Evolutionary conservation across 2,888 invertebrate genomes (phyloP), one percentile per base, ranked within the genome.

Genomic region (Dynastes grantii): DNA sequence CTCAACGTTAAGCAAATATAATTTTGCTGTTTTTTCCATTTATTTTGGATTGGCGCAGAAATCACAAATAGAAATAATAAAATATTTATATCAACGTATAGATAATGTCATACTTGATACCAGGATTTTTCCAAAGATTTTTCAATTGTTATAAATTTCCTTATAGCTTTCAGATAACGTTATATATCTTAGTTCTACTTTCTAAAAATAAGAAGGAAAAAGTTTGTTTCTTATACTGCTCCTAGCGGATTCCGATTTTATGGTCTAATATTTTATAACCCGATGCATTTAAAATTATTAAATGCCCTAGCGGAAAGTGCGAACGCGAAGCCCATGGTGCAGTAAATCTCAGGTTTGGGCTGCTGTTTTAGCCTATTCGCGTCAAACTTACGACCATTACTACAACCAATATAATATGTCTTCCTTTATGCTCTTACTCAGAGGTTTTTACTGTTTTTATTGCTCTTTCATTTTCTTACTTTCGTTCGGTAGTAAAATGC

Each of bases 271-370:
- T 78, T 67, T 78, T 75, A 75, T 75, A 67, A 49, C 67, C 45
- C 64, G 65, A 65, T 78, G 78, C 73, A 71, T 73, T 78, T 71
- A 71, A 78, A 78, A 78, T 78, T 78, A 78, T 78, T 71, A 73
- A 73, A 78, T 73, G 73, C 45, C 73, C 64, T 27, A 65, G 64
- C 64, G 45, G 58, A 58, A 58, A 37, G 73, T 73, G 29, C 51
- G 22, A 40, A 49, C 29, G 27, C 27, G 51, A 29, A 68, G n/a
- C 68, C 68, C 68, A 51, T n/a, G 29, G 13, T 68, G 73, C 61
- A 58, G n/a, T 61, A 73, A 73, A 73, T 73, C 37, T 58, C 73
- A 40, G 37, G 11, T 55, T 73, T 16, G 58, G 73, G 58, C 58
- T 58, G 40, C 53, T 16, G 53, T n/a, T 53, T 70, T 32, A 70